These are phyloP conservation scores for Litocranius walleri DNA, from an alignment of 2,113 vertebrate genomes.

Conservation along the genomic window DNA sequence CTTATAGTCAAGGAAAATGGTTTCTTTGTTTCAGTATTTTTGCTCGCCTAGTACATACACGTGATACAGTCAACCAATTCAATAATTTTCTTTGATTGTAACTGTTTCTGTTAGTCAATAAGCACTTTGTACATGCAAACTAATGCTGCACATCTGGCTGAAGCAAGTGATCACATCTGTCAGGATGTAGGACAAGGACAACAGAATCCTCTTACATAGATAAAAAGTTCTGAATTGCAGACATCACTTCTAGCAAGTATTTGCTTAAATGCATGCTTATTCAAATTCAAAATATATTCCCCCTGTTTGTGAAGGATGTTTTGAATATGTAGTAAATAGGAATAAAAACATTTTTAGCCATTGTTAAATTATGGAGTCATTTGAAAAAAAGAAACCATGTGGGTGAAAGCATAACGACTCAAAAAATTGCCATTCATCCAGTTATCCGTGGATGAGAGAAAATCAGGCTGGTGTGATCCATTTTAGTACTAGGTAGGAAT, in stretches of 20 bases:
- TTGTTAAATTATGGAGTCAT: not conserved
- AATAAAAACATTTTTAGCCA: not conserved
- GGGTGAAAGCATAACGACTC: not conserved
- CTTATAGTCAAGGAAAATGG: not conserved
- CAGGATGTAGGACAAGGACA: not conserved
- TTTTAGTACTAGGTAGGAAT: not conserved
- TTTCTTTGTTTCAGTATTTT: not conserved
- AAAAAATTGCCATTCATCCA: not conserved
- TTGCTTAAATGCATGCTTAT: constrained; percentile 16
- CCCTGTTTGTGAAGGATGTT: not conserved
- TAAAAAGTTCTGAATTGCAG: not conserved
- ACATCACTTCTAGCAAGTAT: not conserved
- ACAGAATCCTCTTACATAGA: not conserved
- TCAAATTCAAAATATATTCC: not conserved
- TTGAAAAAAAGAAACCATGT: not conserved
- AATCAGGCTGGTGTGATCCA: not conserved
- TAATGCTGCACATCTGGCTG: not conserved
- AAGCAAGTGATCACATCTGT: not conserved
- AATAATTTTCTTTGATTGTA: not conserved
- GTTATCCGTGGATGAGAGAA: not conserved
- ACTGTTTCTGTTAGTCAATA: not conserved
- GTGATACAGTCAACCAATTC: not conserved
- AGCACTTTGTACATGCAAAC: not conserved
- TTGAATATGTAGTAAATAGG: not conserved
- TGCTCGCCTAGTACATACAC: not conserved